Percentiles rank a stretch among this genome's conserved stretches.
Evolutionary conservation across 1,140 invertebrate species (phyloP).

Genomic region (Drosophila insularis): DNA sequence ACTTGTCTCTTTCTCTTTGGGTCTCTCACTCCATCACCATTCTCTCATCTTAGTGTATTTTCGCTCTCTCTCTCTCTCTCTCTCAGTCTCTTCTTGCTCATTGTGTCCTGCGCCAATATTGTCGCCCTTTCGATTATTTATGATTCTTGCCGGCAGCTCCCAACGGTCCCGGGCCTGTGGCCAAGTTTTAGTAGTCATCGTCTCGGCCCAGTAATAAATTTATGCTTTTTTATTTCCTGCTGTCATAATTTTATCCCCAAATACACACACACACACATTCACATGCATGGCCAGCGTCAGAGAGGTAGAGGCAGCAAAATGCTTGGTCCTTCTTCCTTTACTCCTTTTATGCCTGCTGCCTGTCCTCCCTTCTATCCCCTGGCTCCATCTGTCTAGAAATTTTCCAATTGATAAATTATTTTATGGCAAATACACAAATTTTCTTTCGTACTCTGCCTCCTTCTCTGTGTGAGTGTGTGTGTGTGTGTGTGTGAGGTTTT

Average conservation of each 20-base stretch:
- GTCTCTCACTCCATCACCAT: not conserved
- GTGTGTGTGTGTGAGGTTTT: constrained; percentile 23
- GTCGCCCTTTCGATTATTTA: constrained; percentile 80
- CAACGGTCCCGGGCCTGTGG: constrained; percentile 77
- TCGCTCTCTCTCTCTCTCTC: not conserved
- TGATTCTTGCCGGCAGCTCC: constrained; percentile 74
- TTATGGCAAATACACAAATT: constrained; percentile 81
- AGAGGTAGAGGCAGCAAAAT: constrained; percentile 49
- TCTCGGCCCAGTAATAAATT: constrained; percentile 77
- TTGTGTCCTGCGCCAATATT: constrained; percentile 73
- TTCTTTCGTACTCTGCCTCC: constrained; percentile 52
- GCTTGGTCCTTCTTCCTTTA: constrained; percentile 61
- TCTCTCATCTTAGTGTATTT: not conserved
- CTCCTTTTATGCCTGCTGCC: not conserved
- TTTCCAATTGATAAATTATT: constrained; percentile 82
- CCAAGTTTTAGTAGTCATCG: constrained; percentile 81
- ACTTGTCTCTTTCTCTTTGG: constrained; percentile 13
- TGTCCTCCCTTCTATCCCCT: not conserved
- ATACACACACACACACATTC: constrained; percentile 51
- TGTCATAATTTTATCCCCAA: constrained; percentile 81
- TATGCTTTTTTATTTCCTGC: constrained; percentile 81
- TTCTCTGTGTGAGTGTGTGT: constrained; percentile 28
- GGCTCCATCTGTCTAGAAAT: constrained; percentile 60
- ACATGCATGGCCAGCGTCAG: constrained; percentile 21
- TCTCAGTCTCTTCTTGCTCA: constrained; percentile 20